Conservation (phyloP, 2,113 vertebrate species). For the Dryoscopus gambensis region DNA sequence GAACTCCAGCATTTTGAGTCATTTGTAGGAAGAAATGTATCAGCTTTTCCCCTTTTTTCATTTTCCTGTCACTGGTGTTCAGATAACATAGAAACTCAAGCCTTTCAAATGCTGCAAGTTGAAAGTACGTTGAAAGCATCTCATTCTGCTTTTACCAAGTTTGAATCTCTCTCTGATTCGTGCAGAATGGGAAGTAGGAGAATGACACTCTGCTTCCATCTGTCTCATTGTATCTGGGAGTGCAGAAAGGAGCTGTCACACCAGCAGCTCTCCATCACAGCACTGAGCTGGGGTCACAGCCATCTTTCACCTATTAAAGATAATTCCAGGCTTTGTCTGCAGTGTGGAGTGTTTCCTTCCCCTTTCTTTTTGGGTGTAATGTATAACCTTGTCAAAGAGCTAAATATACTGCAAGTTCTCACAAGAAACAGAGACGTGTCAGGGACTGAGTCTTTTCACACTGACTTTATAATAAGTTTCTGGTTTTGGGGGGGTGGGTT, state of each 20-base stretch:
- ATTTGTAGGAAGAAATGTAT: not conserved
- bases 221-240: constrained; percentile 26
- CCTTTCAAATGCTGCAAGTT: constrained; percentile 9
- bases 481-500: fast-evolving
- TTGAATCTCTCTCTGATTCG: not conserved
- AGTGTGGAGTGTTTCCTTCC: constrained; percentile 20
- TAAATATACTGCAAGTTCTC: constrained; percentile 44
- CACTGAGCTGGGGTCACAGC: constrained; percentile 12
- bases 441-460: constrained; percentile 42
- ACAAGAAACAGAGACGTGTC: constrained; percentile 53
- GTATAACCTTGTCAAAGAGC: constrained; percentile 61
- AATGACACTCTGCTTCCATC: not conserved
- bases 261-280: constrained; percentile 16
- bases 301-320: constrained; percentile 58
- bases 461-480: constrained; percentile 44
- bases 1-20: not conserved
- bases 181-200: not conserved
- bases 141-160: constrained; percentile 18
- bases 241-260: constrained; percentile 50
- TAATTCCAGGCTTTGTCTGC: constrained; percentile 53
- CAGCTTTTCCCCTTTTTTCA: not conserved
- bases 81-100: constrained; percentile 14
- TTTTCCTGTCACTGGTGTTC: not conserved
- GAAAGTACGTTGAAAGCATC: not conserved
- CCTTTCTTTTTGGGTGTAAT: constrained; percentile 55